Evolutionary conservation across 2,888 invertebrate genomes (phyloP).

Genomic region (Chalcosyrphus nemorum): DNA sequence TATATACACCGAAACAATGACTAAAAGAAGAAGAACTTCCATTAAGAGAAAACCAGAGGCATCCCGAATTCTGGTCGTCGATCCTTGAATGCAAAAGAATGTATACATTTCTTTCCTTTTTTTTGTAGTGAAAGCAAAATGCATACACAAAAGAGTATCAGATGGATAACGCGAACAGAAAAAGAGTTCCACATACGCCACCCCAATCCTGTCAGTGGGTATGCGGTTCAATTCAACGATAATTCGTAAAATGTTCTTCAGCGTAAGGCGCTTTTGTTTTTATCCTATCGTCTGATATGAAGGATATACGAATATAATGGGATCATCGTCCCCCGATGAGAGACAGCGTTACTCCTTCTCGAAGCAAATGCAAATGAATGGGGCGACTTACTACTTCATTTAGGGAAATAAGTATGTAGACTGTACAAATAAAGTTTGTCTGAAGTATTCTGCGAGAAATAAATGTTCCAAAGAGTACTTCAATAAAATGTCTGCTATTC

Average conservation of each 20-base stretch:
- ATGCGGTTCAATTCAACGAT: background rate
- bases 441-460: too few species aligned
- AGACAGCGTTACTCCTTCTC: too few species aligned
- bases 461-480: too few species aligned
- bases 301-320: background rate
- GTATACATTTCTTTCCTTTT: background rate
- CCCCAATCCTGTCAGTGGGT: background rate
- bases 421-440: too few species aligned
- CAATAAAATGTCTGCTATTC: too few species aligned
- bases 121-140: background rate
- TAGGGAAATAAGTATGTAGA: too few species aligned
- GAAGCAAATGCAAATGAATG: background rate
- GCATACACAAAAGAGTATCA: background rate
- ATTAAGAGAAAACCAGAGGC: background rate
- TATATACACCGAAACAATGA: background rate
- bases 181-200: conserved; percentile 5
- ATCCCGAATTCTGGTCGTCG: background rate
- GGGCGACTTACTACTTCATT: too few species aligned
- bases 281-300: background rate
- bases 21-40: background rate
- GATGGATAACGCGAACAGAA: background rate
- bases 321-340: background rate
- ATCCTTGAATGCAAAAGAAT: background rate
- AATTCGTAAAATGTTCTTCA: background rate
- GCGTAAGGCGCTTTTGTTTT: background rate